Base-by-base conservation (phyloP, 2,797 vertebrate genomes). In the Argyrosomus regius region DNA sequence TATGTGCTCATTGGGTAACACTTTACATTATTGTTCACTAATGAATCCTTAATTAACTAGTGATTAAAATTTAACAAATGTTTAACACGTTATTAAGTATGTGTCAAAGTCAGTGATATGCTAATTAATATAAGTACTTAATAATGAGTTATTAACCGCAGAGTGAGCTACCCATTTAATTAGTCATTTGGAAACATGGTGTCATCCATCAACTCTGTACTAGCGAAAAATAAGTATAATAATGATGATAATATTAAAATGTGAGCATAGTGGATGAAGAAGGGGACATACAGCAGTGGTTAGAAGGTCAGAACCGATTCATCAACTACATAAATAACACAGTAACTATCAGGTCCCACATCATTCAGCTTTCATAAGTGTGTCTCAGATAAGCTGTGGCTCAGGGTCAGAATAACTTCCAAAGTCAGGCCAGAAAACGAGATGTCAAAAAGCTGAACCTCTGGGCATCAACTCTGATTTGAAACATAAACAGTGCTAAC, bases 11-110 rank as follows among this genome's bases (percentile, higher is more conserved):
- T 26, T 48, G 58, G 58, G 62, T 79, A 77, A 78, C 72, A 67
- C 75, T 77, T 76, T 28, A 63, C 31, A 75, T 69, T 65, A 77
- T 54, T 63, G 79, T 77, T 86, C 66, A 75, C 77, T 77, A 74
- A 87, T 77, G 63, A 82, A 85, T 35, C 77, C 78, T 59, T 83
- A 78, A 89, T 89, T 86, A 85, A 58, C 64, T 28, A 61, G 28
- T 70, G 58, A 89, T 90, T 89, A 90, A 87, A 91, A 70, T 81
- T 69, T 81, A 78, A 86, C 78, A 88, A 80, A 81, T 75, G 69
- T 87, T 88, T 56, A 91, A 89, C 83, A 87, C 63, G 60, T 87
- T 89, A 86, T 91, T 91, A 90, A 88, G 78, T 81, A 78, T 22
- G 64, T 84, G 89, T 88, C 89, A 88, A 86, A 89, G 83, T 84